Conservation (phyloP, 2,113 vertebrate species). For the Lepus europaeus region DNA sequence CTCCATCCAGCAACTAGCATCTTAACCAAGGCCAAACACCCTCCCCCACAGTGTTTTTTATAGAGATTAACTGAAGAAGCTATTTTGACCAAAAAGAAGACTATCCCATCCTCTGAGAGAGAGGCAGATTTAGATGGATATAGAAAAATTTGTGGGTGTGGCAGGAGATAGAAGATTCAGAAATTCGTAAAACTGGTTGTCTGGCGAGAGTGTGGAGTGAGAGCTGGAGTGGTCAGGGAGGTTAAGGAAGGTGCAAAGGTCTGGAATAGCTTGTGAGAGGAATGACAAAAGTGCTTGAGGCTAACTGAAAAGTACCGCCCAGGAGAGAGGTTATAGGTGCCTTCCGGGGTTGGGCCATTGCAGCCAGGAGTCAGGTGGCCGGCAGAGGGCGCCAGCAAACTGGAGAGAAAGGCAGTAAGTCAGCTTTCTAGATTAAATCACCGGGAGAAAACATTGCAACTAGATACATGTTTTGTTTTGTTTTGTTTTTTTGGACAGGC, state of each 20-base stretch:
- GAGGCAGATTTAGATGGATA: neutral
- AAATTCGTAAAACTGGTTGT: neutral
- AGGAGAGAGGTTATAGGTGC: neutral
- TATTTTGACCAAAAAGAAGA: neutral
- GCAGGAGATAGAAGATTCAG: neutral
- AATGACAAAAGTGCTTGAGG: neutral
- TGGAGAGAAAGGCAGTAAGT: neutral
- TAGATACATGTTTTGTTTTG: neutral
- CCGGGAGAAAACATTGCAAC: neutral
- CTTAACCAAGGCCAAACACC: too few relatives aligned
- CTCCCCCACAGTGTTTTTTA: neutral
- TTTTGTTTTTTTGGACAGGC: too few relatives aligned
- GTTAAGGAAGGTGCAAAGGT: neutral
- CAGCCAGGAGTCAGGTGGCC: rapidly evolving
- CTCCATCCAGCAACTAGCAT: too few relatives aligned
- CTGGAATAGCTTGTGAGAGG: neutral
- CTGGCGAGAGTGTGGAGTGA: neutral
- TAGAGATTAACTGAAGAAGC: neutral
- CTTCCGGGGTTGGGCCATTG: neutral
- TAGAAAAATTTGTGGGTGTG: neutral
- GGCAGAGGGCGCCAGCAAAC: neutral
- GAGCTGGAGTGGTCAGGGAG: neutral
- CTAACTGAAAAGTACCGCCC: neutral
- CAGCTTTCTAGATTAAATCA: neutral
- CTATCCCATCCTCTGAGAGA: neutral